Evolutionary conservation across 2,888 invertebrate species (phyloP).

Genomic region (Mesorhabditis belari): DNA sequence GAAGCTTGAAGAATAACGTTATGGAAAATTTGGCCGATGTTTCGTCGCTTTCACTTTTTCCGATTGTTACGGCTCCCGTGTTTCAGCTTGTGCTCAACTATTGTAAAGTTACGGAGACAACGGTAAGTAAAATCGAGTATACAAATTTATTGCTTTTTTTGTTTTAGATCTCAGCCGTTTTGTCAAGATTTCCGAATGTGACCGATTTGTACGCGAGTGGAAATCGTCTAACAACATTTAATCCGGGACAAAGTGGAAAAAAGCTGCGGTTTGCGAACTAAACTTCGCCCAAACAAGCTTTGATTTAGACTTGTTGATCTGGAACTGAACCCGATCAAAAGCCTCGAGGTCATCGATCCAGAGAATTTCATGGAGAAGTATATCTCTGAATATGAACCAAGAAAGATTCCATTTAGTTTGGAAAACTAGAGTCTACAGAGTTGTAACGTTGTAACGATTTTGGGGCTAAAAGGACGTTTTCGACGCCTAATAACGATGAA

Average conservation of each 20-base stretch:
- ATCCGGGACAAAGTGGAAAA: background rate
- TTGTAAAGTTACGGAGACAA: slow-evolving; percentile 11
- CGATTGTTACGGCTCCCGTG: slow-evolving; percentile 4
- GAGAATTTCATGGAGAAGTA: slow-evolving; percentile 5
- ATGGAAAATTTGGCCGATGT: slow-evolving; percentile 10
- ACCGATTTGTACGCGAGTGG: slow-evolving; percentile 17
- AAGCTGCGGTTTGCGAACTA: background rate
- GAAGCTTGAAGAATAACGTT: too few relatives aligned
- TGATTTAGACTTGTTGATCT: slow-evolving; percentile 20
- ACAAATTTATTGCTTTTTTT: background rate
- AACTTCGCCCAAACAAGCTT: background rate
- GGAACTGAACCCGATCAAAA: slow-evolving; percentile 19
- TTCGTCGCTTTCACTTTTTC: background rate
- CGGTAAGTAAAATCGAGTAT: slow-evolving; percentile 10
- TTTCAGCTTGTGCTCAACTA: slow-evolving; percentile 21
- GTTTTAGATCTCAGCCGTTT: slow-evolving; percentile 6
- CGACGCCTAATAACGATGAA: slow-evolving; percentile 20
- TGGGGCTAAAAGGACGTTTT: slow-evolving; percentile 8
- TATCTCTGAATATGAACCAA: too few relatives aligned
- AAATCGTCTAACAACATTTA: slow-evolving; percentile 14
- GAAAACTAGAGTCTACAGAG: slow-evolving; percentile 14
- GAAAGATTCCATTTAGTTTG: slow-evolving; percentile 16
- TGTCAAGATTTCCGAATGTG: slow-evolving; percentile 11
- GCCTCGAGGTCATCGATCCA: slow-evolving; percentile 14
- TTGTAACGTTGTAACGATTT: slow-evolving; percentile 15